Evolutionary conservation across 2,113 vertebrate species (phyloP), one percentile per base, ranked within the genome.

Genomic region (Calypte anna): DNA sequence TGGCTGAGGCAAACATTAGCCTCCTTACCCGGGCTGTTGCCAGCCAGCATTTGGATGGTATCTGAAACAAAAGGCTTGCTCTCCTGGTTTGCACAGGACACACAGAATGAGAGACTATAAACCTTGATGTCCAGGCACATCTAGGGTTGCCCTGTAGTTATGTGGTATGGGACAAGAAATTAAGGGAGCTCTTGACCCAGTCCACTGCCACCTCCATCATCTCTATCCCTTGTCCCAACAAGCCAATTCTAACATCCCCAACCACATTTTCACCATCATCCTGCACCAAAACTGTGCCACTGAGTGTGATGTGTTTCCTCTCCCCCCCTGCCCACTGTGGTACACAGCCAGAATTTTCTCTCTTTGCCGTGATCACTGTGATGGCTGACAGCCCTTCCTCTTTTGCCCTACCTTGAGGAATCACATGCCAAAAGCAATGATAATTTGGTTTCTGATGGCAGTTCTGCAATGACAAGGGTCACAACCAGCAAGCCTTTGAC

Each of bases 1-100:
- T 48, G 72, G 23, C 57, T 0, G 0, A 74, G 25, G 30, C 43
- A 76, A 72, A 28, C 3, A 0, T 79, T 20, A 25, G 7, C 25
- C 22, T 64, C 31, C 66, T 84, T 57, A 64, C 12, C 31, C 33
- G 69, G 43, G 36, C 75, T 63, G 28, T 51, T 74, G 38, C 46
- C 57, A 18, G 38, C 21, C 48, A 69, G 59, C 12, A 20, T 72
- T 57, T 77, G 59, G 8, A 51, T 82, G n/a, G 55, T 51, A 80
- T 70, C 59, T 67, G 57, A 91, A 85, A 22, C 9, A n/a, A 86
- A 64, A 55, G 40, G 10, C 18, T 92, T n/a, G 14, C 43, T 76
- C 81, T 38, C 36, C 31, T 21, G 23, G 11, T 75, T 62, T 90
- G 30, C 43, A 30, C 20, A 38, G 46, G 13, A 36, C 10, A 12